These are phyloP conservation scores for Pyrocoelia pectoralis DNA, from an alignment of 2,888 invertebrate genomes.

Conservation along the genomic window DNA sequence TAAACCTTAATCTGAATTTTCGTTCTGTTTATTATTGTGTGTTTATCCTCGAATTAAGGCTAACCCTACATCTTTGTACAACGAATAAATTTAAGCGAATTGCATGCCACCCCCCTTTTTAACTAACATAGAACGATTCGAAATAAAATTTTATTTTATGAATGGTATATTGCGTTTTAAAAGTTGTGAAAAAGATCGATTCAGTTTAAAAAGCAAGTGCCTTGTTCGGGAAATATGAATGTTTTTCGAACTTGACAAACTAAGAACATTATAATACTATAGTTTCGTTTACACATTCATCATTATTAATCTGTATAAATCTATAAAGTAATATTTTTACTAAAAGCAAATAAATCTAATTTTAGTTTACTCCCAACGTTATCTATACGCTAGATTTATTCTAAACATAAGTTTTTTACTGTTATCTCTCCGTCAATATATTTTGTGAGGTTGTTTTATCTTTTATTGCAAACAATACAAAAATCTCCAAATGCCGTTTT, in stretches of 20 bases:
- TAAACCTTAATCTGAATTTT: neutral
- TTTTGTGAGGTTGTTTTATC: neutral
- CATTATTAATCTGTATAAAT: slow-evolving; percentile 15
- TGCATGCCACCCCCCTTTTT: neutral
- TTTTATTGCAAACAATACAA: too few relatives aligned
- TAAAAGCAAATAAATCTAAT: neutral
- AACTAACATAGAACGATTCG: neutral
- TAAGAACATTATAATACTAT: slow-evolving; percentile 18
- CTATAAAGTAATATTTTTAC: slow-evolving; percentile 9
- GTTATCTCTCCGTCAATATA: neutral
- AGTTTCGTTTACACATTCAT: slow-evolving; percentile 12
- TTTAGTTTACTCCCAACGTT: slow-evolving; percentile 4
- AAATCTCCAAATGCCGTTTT: too few relatives aligned
- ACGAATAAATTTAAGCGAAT: neutral
- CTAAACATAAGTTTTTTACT: slow-evolving; percentile 3
- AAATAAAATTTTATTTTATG: neutral
- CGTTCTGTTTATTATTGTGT: neutral
- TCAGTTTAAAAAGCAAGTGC: slow-evolving; percentile 4
- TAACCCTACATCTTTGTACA: neutral
- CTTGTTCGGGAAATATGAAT: slow-evolving; percentile 4
- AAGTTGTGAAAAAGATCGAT: slow-evolving; percentile 11
- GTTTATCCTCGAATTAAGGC: neutral
- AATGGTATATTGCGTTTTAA: neutral
- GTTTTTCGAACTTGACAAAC: slow-evolving; percentile 16
- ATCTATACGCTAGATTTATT: neutral